Conservation (phyloP, 2,888 invertebrate genomes). For the Onthophagus sagittarius region DNA sequence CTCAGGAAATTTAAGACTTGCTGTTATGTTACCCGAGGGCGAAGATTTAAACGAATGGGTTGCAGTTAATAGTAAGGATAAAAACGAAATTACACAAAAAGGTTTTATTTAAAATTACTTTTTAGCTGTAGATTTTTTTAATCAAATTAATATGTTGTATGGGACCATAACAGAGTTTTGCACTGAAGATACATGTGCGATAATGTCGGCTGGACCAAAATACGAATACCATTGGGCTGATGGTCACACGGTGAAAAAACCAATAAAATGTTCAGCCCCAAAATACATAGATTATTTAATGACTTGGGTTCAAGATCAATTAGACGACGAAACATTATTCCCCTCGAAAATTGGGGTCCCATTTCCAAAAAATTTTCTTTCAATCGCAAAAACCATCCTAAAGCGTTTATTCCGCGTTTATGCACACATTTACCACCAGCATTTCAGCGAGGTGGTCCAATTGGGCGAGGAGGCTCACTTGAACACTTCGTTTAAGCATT, state of each 20-base stretch:
- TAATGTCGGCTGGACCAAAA: conserved; percentile 99
- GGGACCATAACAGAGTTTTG: conserved; percentile 99
- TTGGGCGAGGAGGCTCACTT: conserved; percentile 98
- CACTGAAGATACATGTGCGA: conserved; percentile 93
- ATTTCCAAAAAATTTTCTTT: conserved; percentile 95
- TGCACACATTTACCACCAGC: conserved; percentile 99
- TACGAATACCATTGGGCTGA: conserved; percentile 99
- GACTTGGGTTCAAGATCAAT: conserved; percentile 99
- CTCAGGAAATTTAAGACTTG: conserved; percentile 92
- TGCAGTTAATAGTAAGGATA: conserved; percentile 91
- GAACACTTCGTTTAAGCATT: conserved; percentile 99
- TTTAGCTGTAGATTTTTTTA: conserved; percentile 98
- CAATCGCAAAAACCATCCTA: conserved; percentile 96
- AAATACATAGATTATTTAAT: conserved; percentile 99
- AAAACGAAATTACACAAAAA: not conserved
- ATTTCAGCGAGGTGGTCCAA: conserved; percentile 96
- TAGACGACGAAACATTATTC: conserved; percentile 97
- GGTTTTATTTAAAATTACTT: conserved; percentile 28
- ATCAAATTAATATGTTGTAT: conserved; percentile 99
- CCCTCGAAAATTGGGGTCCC: conserved; percentile 98
- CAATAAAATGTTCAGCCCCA: conserved; percentile 97
- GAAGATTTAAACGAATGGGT: conserved; percentile 99
- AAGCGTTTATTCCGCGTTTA: conserved; percentile 98
- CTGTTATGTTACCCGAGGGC: conserved; percentile 95
- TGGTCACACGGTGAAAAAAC: conserved; percentile 96